Conservation (phyloP, 2,888 invertebrate genomes). For the Drosophila bunnanda region DNA sequence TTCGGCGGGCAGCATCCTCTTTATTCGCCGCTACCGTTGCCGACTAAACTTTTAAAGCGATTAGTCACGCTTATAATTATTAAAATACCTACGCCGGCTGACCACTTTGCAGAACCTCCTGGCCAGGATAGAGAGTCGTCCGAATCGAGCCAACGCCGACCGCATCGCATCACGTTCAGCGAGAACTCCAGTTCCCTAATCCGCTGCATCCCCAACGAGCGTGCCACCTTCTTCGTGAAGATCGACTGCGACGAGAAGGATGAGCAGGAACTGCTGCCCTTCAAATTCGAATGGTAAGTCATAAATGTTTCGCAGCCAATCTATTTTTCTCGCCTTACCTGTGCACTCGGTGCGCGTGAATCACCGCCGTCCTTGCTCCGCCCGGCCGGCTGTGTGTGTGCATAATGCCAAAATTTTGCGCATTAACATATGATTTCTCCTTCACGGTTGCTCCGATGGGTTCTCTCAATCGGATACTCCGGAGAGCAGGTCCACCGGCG, state of each 20-base stretch:
- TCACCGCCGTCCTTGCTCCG: constrained; percentile 53
- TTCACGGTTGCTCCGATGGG: constrained; percentile 48
- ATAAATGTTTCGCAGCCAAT: constrained; percentile 10
- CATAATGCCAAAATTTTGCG: constrained; percentile 69
- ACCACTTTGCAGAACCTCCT: constrained; percentile 60
- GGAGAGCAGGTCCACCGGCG: constrained; percentile 33
- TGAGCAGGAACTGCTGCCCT: constrained; percentile 80
- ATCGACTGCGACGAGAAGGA: constrained; percentile 83
- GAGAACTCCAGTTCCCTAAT: constrained; percentile 84
- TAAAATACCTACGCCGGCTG: neutral
- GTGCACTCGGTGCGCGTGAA: constrained; percentile 52
- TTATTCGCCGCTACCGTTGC: neutral
- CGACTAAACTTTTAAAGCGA: constrained; percentile 33
- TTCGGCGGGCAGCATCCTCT: constrained; percentile 5
- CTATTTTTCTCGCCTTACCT: constrained; percentile 27
- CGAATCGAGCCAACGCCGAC: constrained; percentile 30
- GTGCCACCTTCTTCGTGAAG: constrained; percentile 84
- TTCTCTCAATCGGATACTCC: constrained; percentile 47
- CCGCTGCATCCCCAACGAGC: constrained; percentile 83
- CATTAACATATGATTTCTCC: constrained; percentile 72
- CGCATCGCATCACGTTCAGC: constrained; percentile 82
- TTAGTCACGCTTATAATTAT: constrained; percentile 29
- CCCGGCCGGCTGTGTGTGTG: constrained; percentile 37
- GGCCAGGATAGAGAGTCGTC: constrained; percentile 21
- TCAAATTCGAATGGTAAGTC: constrained; percentile 84